These are phyloP conservation scores for Takifugu rubripes DNA, from an alignment of 2,797 vertebrate species.

Conservation along the genomic window DNA sequence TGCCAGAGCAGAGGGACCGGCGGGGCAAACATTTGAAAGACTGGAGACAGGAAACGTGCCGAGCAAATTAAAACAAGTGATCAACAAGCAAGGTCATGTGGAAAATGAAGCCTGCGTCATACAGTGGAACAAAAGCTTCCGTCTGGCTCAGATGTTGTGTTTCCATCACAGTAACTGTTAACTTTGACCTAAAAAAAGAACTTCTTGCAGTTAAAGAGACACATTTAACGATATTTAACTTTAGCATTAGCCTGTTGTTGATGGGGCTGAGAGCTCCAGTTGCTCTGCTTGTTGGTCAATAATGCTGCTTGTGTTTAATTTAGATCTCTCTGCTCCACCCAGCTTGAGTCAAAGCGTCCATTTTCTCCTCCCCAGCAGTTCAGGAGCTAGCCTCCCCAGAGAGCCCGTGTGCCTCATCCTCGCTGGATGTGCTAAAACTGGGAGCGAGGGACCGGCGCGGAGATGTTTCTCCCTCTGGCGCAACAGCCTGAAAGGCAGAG, in stretches of 20 bases:
- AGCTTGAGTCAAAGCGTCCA: constrained; percentile 7
- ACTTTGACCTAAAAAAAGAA: too few relatives aligned
- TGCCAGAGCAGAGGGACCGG: background rate
- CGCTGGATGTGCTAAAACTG: constrained; percentile 5
- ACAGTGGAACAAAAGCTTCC: too few relatives aligned
- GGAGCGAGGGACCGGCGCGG: constrained; percentile 17
- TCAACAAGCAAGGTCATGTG: background rate
- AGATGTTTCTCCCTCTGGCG: constrained; percentile 46
- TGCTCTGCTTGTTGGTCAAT: too few relatives aligned
- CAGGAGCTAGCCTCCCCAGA: constrained; percentile 12
- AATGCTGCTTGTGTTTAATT: background rate
- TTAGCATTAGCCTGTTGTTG: too few relatives aligned
- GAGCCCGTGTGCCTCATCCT: constrained; percentile 8
- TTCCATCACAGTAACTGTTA: too few relatives aligned
- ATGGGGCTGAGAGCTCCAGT: too few relatives aligned
- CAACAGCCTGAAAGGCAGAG: constrained; percentile 31
- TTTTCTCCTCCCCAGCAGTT: constrained; percentile 15
- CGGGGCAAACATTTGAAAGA: constrained; percentile 15
- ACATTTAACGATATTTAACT: too few relatives aligned
- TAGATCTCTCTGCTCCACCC: constrained; percentile 1
- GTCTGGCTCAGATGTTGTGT: too few relatives aligned
- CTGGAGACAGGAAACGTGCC: constrained; percentile 20
- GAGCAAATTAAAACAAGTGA: constrained; percentile 9
- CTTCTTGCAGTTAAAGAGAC: too few relatives aligned
- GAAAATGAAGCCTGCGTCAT: background rate